These are phyloP conservation scores for Akabosia matsudoensis DNA, from an alignment of 1,140 invertebrate genomes.

Conservation along the genomic window DNA sequence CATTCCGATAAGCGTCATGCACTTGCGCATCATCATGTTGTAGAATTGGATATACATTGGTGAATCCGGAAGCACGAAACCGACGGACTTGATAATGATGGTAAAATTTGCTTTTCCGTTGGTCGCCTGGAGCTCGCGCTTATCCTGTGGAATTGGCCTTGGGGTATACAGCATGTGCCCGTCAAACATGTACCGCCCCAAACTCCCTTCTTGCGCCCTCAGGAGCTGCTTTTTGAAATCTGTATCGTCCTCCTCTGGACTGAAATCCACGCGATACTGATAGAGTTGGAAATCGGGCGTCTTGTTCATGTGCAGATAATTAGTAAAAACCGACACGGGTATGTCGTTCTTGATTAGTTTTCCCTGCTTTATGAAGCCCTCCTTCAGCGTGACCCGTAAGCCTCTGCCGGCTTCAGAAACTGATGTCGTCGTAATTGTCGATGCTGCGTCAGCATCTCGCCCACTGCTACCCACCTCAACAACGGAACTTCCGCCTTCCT, in stretches of 20 bases:
- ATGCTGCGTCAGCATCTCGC: neutral
- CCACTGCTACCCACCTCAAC: too few relatives aligned
- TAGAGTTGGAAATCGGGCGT: conserved; percentile 69
- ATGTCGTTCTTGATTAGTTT: neutral
- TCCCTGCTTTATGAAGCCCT: conserved; percentile 4
- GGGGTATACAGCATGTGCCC: conserved; percentile 45
- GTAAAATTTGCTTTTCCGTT: conserved; percentile 28
- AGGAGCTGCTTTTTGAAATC: conserved; percentile 61
- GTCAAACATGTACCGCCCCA: conserved; percentile 53
- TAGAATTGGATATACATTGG: conserved; percentile 59
- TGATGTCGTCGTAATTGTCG: neutral
- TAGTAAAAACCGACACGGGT: conserved; percentile 60
- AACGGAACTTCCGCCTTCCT: too few relatives aligned
- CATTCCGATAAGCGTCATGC: conserved; percentile 21
- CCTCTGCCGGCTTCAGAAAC: neutral
- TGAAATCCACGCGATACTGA: conserved; percentile 77
- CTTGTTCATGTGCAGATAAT: conserved; percentile 70
- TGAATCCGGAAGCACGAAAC: conserved; percentile 28
- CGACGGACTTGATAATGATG: conserved; percentile 38
- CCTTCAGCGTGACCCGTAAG: neutral
- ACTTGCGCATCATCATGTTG: conserved; percentile 64
- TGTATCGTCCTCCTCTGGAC: conserved; percentile 68
- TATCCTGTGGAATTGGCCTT: neutral
- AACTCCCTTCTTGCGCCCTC: conserved; percentile 55
- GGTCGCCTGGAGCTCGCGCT: neutral